Evolutionary conservation across 37 sponge, comb jelly and placozoan genomes (phyloP).

Genomic region (Agelas oroides): DNA sequence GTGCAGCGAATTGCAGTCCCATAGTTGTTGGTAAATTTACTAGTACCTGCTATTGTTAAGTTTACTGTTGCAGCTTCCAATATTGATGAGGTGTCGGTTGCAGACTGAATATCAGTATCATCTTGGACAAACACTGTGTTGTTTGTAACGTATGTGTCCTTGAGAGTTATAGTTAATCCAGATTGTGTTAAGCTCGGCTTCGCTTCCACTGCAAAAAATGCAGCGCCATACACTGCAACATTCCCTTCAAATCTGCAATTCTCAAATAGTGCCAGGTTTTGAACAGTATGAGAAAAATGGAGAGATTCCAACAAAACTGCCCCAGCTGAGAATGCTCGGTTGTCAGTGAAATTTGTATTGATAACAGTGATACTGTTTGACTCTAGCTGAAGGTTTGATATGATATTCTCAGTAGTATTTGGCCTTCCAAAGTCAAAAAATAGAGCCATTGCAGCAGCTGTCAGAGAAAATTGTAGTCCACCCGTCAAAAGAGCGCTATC

Average conservation of each 20-base stretch:
- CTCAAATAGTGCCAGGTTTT: background rate
- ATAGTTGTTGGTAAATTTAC: slow-evolving; percentile 15
- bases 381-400: background rate
- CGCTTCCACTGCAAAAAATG: slow-evolving; percentile 12
- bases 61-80: slow-evolving; percentile 8
- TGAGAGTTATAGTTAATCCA: slow-evolving; percentile 21
- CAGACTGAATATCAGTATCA: background rate
- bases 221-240: slow-evolving; percentile 24
- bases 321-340: slow-evolving; percentile 4
- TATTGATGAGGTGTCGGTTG: slow-evolving; percentile 6
- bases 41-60: slow-evolving; percentile 35
- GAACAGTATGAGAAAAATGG: background rate
- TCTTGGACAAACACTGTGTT: background rate
- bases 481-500: background rate
- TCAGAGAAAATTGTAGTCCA: background rate
- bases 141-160: slow-evolving; percentile 5
- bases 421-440: slow-evolving; percentile 1
- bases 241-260: slow-evolving; percentile 41
- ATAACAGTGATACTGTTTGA: background rate
- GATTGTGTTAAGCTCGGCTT: slow-evolving; percentile 27
- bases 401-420: background rate
- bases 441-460: background rate
- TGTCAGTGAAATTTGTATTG: slow-evolving; percentile 5
- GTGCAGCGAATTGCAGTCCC: slow-evolving; percentile 30
- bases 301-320: slow-evolving; percentile 23